Evolutionary conservation across 2,888 invertebrate genomes (phyloP), one percentile per base, ranked within the genome.

Genomic region (Scaeva pyrastri): DNA sequence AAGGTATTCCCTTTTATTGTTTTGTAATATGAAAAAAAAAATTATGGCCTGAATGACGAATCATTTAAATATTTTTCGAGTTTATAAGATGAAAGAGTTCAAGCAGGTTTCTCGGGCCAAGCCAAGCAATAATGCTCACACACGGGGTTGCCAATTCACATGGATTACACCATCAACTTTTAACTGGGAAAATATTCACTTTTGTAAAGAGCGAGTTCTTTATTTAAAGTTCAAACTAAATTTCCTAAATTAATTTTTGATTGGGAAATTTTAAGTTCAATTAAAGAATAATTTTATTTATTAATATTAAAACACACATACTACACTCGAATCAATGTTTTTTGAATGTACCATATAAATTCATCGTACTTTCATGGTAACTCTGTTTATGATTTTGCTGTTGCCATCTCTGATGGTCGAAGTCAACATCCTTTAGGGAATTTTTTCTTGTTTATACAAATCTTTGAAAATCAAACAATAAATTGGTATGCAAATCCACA

Each of bases 351-450:
- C n/a, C n/a, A n/a, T n/a, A n/a, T n/a, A 31, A 31, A 31, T 1
- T 31, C 3, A 31, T n/a, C n/a, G n/a, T n/a, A 31, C 8, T 31
- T 31, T 31, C 6, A 31, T 52, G 60, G 55, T 56, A 60, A 60
- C 60, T 39, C 39, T 60, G 3, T 21, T 60, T 39, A 26, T 21
- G 39, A 12, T 60, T 1, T 4, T 7, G 14, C 8, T 11, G 39
- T 39, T 14, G 23, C 2, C 11, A 43, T 66, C 14, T 39, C 12
- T 52, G 39, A 21, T 16, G 39, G 26, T 16, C 16, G 26, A 62
- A 76, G 85, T 85, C 81, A 85, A 81, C 55, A 85, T 76, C 85
- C 85, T 85, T 81, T 68, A 1, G 64, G 71, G 80, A 80, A 76
- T 82, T 16, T 48, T 48, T 56, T 16, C 1, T 31, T 31, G 31